phyloP scores from a whole-genome alignment of 2,797 vertebrate species.

The Hafferia zeledoni region DNA sequence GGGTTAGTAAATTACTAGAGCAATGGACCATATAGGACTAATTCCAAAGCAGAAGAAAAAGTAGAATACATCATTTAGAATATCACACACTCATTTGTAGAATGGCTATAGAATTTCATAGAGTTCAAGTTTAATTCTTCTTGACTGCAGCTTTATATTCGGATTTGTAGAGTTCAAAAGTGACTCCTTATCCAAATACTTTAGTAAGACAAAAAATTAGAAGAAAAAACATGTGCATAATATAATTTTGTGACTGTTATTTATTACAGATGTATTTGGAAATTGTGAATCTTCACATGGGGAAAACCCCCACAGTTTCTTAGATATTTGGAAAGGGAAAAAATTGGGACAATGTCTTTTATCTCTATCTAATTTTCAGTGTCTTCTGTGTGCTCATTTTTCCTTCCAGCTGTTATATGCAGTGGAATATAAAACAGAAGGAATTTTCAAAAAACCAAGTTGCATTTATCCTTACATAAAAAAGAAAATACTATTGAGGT shows the following conservation, averaged over 20 bases:
- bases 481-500: slow-evolving; percentile 31
- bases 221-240: neutral
- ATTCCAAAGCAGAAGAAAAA: neutral
- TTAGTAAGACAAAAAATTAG: neutral
- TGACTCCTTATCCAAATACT: neutral
- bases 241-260: neutral
- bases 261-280: neutral
- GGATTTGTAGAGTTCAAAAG: neutral
- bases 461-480: slow-evolving; percentile 47
- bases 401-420: neutral
- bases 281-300: neutral
- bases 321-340: neutral
- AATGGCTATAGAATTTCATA: neutral
- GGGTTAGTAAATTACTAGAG: neutral
- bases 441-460: neutral
- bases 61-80: neutral
- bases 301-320: accelerated
- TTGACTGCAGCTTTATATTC: neutral
- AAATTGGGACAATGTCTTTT: neutral
- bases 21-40: neutral
- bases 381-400: neutral
- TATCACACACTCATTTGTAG: neutral
- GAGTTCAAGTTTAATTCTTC: neutral
- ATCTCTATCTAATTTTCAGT: neutral
- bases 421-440: neutral